Evolutionary conservation across 1,140 invertebrate species (phyloP).

Genomic region (Drosophila rhopaloa): DNA sequence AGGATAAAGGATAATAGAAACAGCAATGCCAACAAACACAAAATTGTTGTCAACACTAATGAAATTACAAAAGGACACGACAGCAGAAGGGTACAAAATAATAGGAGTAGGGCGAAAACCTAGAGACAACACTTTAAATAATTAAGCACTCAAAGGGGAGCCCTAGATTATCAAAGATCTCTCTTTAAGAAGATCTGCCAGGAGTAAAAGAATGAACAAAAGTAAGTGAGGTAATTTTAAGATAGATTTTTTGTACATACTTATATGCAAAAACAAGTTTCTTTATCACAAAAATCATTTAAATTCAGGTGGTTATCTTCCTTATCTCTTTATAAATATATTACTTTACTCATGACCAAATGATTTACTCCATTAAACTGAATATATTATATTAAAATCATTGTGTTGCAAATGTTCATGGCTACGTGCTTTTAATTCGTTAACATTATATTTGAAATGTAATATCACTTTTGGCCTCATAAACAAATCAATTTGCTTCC

Average conservation of each 20-base stretch:
- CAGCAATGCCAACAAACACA: slow-evolving; percentile 10
- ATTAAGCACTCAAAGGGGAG: slow-evolving; percentile 43
- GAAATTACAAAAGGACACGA: slow-evolving; percentile 62
- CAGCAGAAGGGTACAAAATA: neutral
- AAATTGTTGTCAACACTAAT: slow-evolving; percentile 61
- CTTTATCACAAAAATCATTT: neutral
- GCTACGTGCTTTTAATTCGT: too few species aligned
- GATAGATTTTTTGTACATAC: neutral
- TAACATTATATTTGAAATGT: too few species aligned
- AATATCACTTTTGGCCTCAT: neutral
- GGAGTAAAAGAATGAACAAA: neutral
- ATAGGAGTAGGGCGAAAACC: neutral
- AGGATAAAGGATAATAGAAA: slow-evolving; percentile 41
- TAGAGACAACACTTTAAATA: slow-evolving; percentile 62
- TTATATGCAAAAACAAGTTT: too few species aligned
- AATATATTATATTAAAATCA: too few species aligned
- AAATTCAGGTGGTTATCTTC: too few species aligned
- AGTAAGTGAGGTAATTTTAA: slow-evolving; percentile 3
- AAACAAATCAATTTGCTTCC: neutral
- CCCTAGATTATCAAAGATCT: slow-evolving; percentile 12
- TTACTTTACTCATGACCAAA: too few species aligned
- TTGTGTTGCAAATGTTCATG: too few species aligned
- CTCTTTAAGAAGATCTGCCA: slow-evolving; percentile 4
- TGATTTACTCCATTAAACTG: too few species aligned
- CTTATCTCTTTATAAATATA: too few species aligned